Base-by-base conservation (phyloP, 2,888 invertebrate genomes). In the Trichacis sp. region DNA sequence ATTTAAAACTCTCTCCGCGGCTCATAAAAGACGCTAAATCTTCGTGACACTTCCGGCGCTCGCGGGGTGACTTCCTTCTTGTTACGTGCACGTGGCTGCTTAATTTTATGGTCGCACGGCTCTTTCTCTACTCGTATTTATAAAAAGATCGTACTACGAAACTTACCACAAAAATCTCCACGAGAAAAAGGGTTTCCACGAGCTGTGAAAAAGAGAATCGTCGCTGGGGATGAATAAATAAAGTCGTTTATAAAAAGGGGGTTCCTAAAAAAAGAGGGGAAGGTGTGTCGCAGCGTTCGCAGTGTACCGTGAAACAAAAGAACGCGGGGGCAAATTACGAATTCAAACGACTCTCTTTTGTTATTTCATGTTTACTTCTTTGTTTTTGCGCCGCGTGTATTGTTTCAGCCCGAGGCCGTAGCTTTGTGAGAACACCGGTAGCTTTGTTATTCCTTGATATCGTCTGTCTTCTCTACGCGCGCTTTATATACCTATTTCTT, bases 331-430 rank as follows among this genome's bases (percentile, higher is more conserved):
- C 77, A 79, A 83, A 83, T 84, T 83, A 81, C 74, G 78, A 76
- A 82, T 81, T 83, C 83, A 82, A 83, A 82, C 82, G 82, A 79
- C 77, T 70, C 74, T 67, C 78, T 73, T 82, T 82, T 83, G 81
- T 82, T 78, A 79, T 76, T 76, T 72, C 78, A 76, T 80, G 79
- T 82, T 82, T 83, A 80, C 80, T 79, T 79, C 81, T 82, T 83
- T 83, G 82, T 82, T 83, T 81, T 78, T 77, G 73, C 76, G 73
- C 75, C 75, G 76, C 69, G 73, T 71, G 78, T 76, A 80, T 83
- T 83, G 81, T 83, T 80, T 79, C 70, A 76, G 73, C 73, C 59
- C 59, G 64, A 69, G 72, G 72, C 69, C 61, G 55, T 66, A 64
- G 71, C 73, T 78, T 79, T 79, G 75, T 64, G 56, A 58, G 63